Conservation (phyloP, 2,113 vertebrate genomes). For the Microtus oregoni region DNA sequence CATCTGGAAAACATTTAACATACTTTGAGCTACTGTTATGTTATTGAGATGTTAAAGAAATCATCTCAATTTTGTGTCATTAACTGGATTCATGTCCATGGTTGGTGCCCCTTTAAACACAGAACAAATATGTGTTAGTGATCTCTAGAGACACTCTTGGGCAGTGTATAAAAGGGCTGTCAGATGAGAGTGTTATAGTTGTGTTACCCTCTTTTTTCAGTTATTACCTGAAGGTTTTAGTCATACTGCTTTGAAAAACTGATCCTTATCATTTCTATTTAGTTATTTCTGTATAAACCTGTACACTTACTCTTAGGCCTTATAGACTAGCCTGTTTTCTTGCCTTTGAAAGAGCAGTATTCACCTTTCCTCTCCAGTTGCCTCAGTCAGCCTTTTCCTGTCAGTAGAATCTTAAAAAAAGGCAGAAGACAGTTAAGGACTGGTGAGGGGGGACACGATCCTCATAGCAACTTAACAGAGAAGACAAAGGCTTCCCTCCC, state of each 20-base stretch:
- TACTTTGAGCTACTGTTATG: constrained; percentile 36
- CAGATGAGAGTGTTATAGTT: not conserved
- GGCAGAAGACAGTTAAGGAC: not conserved
- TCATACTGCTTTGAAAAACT: constrained; percentile 31
- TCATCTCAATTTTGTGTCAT: constrained; percentile 42
- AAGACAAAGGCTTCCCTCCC: not conserved
- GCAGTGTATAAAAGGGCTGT: not conserved
- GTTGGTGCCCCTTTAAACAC: not conserved
- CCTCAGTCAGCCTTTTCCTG: not conserved
- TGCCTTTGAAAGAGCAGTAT: constrained; percentile 38
- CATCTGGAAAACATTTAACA: constrained; percentile 4
- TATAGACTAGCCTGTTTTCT: constrained; percentile 11
- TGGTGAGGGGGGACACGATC: not conserved
- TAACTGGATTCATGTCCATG: not conserved
- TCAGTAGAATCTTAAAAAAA: not conserved
- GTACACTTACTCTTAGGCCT: not conserved
- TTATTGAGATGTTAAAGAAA: constrained; percentile 50
- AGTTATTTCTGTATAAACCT: constrained; percentile 55
- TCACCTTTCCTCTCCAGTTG: not conserved
- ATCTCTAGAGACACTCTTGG: not conserved
- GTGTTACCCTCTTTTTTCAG: constrained; percentile 31
- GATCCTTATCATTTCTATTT: not conserved
- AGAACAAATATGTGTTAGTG: not conserved
- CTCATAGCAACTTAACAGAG: constrained; percentile 11
- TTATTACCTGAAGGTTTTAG: not conserved